Evolutionary conservation across 2,888 invertebrate species (phyloP).

Genomic region (Archips xylosteana): DNA sequence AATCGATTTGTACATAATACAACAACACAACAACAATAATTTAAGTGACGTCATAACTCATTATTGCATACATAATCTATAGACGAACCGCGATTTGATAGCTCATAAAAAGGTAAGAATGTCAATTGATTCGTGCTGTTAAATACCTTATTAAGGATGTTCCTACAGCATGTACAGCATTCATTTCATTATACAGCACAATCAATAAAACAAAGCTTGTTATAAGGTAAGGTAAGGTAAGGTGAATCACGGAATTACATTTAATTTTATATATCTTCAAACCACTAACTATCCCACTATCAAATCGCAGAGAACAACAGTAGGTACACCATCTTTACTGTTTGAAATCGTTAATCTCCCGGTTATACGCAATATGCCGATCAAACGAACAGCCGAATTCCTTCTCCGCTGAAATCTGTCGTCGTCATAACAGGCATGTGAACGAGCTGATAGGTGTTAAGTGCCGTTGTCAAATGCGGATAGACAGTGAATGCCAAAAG

Average conservation of each 20-base stretch:
- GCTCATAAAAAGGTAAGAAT: too few relatives aligned
- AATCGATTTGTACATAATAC: too few relatives aligned
- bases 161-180: too few relatives aligned
- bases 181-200: too few relatives aligned
- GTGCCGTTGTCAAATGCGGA: slow-evolving; percentile 23
- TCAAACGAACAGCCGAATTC: not conserved
- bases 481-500: slow-evolving; percentile 32
- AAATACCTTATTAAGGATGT: too few relatives aligned
- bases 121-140: too few relatives aligned
- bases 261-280: not conserved
- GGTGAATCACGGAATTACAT: not conserved
- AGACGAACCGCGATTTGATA: too few relatives aligned
- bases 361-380: not conserved
- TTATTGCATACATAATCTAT: too few relatives aligned
- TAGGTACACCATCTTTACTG: not conserved
- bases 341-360: not conserved
- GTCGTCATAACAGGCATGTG: slow-evolving; percentile 16
- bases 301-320: not conserved
- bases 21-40: too few relatives aligned
- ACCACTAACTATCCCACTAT: not conserved
- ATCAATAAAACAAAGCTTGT: too few relatives aligned
- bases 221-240: too few relatives aligned
- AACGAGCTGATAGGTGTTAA: slow-evolving; percentile 13
- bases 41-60: too few relatives aligned
- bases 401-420: slow-evolving; percentile 18